phyloP scores from a whole-genome alignment of 1,140 invertebrate species.

The Neodiprion virginianus region DNA sequence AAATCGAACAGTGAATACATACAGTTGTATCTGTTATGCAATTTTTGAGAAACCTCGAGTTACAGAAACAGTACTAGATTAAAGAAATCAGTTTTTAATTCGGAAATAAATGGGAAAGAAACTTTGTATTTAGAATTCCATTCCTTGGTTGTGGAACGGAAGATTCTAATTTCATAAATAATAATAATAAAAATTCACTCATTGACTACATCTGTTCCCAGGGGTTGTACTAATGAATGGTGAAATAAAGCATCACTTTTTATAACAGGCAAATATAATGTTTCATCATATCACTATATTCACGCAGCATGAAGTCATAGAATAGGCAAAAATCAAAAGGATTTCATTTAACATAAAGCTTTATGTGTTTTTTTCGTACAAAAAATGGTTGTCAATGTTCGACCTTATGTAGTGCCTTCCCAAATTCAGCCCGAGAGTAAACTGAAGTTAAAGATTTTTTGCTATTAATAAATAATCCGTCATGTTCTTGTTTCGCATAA shows the following conservation, averaged over 20 bases:
- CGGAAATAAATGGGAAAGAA: too few species aligned
- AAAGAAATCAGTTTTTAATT: too few species aligned
- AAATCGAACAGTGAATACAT: too few species aligned
- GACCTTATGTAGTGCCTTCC: conserved; percentile 54
- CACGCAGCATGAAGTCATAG: conserved; percentile 11
- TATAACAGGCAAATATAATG: conserved; percentile 37
- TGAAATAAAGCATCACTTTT: conserved; percentile 27
- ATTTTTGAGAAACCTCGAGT: too few species aligned
- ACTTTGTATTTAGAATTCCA: too few species aligned
- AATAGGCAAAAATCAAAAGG: conserved; percentile 8
- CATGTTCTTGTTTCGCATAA: too few species aligned
- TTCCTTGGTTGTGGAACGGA: too few species aligned
- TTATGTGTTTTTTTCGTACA: conserved; percentile 8
- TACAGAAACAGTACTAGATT: too few species aligned
- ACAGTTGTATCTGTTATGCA: too few species aligned
- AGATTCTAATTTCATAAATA: too few species aligned
- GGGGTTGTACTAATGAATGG: not conserved
- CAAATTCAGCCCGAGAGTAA: conserved; percentile 49
- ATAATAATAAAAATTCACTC: too few species aligned
- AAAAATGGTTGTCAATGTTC: conserved; percentile 22
- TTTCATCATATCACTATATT: conserved; percentile 18
- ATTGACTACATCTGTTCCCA: not conserved
- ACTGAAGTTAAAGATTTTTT: not conserved
- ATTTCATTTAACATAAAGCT: conserved; percentile 12
- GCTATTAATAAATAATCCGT: not conserved